phyloP scores from a whole-genome alignment of 2,113 vertebrate species.

The Phalacrocorax aristotelis region DNA sequence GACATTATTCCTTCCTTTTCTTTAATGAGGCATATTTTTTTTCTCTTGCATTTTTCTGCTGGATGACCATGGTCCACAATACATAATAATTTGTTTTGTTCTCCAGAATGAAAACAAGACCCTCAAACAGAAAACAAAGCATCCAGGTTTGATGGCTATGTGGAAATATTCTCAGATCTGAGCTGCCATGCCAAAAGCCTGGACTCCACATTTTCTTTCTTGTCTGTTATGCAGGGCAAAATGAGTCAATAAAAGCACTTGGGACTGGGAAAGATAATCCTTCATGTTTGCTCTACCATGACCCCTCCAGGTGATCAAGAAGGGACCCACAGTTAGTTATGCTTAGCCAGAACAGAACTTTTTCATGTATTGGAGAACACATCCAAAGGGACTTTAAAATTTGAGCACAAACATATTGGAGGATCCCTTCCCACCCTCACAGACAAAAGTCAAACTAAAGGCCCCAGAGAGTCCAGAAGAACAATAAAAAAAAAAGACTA shows the following conservation, averaged over 20 bases:
- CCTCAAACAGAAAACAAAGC: neutral
- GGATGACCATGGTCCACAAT: neutral
- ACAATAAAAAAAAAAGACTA: slow-evolving; percentile 36
- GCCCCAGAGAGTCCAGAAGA: neutral
- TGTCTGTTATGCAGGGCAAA: neutral
- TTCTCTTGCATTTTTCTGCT: neutral
- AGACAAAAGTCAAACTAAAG: neutral
- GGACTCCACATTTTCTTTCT: slow-evolving; percentile 32
- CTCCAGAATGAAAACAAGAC: neutral
- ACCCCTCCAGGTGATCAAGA: slow-evolving; percentile 3
- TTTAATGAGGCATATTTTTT: neutral
- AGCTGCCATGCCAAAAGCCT: slow-evolving; percentile 21
- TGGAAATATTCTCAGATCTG: neutral
- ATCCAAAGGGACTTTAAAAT: neutral
- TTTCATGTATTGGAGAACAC: neutral
- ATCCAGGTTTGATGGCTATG: neutral
- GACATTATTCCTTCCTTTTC: neutral
- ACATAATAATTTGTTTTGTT: neutral
- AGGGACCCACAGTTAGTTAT: neutral
- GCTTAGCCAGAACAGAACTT: neutral
- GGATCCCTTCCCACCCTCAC: neutral
- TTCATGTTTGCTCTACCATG: neutral
- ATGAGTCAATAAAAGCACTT: neutral
- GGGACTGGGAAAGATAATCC: neutral
- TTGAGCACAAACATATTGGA: neutral